phyloP scores from a whole-genome alignment of 1,140 invertebrate genomes.

The Euura lappo region DNA sequence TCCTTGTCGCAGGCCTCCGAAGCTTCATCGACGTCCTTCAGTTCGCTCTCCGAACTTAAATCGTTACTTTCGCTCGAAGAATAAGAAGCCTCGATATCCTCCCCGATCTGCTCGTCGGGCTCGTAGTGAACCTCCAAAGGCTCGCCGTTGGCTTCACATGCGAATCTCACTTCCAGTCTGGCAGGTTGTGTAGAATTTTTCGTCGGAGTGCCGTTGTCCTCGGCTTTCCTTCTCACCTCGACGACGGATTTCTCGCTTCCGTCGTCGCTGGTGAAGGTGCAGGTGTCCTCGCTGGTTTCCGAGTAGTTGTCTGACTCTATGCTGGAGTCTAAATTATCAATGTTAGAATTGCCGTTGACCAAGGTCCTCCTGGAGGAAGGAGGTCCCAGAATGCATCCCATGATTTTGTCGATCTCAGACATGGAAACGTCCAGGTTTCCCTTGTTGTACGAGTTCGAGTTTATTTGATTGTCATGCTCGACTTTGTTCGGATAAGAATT shows the following conservation, averaged over 20 bases:
- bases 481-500: constrained; percentile 22
- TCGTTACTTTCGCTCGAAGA: constrained; percentile 4
- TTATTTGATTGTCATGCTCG: constrained; percentile 40
- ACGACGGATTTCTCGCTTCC: constrained; percentile 38
- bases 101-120: constrained; percentile 19
- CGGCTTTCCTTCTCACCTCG: constrained; percentile 19
- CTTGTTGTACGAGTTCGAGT: constrained; percentile 32
- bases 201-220: constrained; percentile 20
- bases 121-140: constrained; percentile 26
- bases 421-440: constrained; percentile 28
- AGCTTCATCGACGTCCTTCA: not conserved
- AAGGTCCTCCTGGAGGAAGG: constrained; percentile 35
- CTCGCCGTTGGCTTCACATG: constrained; percentile 28
- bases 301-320: constrained; percentile 36
- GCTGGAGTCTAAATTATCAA: constrained; percentile 33
- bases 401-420: constrained; percentile 30
- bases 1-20: not conserved
- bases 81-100: constrained; percentile 13
- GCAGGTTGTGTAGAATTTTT: constrained; percentile 22
- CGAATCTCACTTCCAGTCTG: constrained; percentile 40
- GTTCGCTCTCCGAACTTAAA: not conserved
- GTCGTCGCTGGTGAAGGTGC: constrained; percentile 35
- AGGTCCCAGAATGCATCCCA: constrained; percentile 38
- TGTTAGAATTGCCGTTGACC: constrained; percentile 40
- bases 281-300: constrained; percentile 37